phyloP scores from a whole-genome alignment of 2,888 invertebrate genomes.

The Dicranocentrus wangi region DNA sequence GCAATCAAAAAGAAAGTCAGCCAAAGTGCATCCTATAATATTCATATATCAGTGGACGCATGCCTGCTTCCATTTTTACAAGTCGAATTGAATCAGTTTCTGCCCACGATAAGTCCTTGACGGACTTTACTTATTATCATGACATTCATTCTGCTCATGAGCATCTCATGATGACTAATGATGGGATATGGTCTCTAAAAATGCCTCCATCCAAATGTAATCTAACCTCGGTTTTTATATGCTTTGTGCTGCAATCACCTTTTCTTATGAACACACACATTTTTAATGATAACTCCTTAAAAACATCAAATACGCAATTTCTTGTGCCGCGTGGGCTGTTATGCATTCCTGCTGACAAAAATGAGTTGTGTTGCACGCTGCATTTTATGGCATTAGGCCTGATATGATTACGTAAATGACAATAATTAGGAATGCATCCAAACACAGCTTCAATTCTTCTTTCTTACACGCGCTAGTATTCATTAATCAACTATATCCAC shows the following conservation, averaged over 20 bases:
- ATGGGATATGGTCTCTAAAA: slow-evolving; percentile 20
- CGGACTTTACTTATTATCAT: slow-evolving; percentile 45
- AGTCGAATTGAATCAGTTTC: slow-evolving; percentile 1
- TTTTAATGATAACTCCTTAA: too few relatives aligned
- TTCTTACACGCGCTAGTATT: slow-evolving; percentile 16
- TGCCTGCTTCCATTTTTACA: slow-evolving; percentile 3
- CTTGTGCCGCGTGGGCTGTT: too few relatives aligned
- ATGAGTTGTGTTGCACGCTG: too few relatives aligned
- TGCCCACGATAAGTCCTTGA: slow-evolving; percentile 55
- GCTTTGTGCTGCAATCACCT: slow-evolving; percentile 31
- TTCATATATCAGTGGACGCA: background rate
- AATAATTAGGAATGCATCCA: slow-evolving; percentile 15
- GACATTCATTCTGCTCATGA: slow-evolving; percentile 32
- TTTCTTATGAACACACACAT: background rate
- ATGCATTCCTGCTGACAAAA: too few relatives aligned
- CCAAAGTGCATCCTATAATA: too few relatives aligned
- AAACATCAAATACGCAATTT: too few relatives aligned
- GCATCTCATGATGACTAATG: slow-evolving; percentile 9
- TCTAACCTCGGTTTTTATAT: slow-evolving; percentile 42
- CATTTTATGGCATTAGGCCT: background rate
- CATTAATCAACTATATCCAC: background rate
- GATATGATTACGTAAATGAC: slow-evolving; percentile 35
- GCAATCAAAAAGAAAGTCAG: background rate
- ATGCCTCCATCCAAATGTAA: slow-evolving; percentile 26
- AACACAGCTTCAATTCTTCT: background rate